These are phyloP conservation scores for Bellardia pandia DNA, from an alignment of 2,888 invertebrate species.

Conservation along the genomic window DNA sequence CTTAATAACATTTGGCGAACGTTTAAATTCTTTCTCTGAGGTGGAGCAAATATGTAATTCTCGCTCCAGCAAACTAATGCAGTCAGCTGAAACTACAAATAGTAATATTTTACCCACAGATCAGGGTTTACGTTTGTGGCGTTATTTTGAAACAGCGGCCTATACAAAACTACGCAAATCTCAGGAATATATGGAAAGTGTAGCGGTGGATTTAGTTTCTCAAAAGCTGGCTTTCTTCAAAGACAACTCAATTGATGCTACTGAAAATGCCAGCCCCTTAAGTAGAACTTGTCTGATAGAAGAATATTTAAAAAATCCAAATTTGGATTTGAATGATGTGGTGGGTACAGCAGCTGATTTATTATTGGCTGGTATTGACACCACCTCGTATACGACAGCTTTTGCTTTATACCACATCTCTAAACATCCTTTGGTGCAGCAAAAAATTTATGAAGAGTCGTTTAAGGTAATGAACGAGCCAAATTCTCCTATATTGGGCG, in stretches of 20 bases:
- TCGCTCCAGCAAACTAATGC: constrained; percentile 88
- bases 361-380: constrained; percentile 93
- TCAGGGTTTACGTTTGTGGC: constrained; percentile 86
- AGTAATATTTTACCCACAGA: constrained; percentile 84
- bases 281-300: constrained; percentile 86
- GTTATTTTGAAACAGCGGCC: constrained; percentile 88
- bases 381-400: constrained; percentile 91
- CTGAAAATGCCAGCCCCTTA: constrained; percentile 57
- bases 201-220: constrained; percentile 88
- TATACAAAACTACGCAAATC: constrained; percentile 88
- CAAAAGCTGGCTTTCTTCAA: constrained; percentile 86
- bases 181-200: constrained; percentile 90
- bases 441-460: constrained; percentile 88
- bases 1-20: constrained; percentile 88
- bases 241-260: constrained; percentile 63
- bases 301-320: constrained; percentile 88
- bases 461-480: constrained; percentile 85
- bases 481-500: constrained; percentile 85
- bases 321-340: constrained; percentile 91
- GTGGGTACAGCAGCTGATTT: constrained; percentile 93
- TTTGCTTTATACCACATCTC: constrained; percentile 93
- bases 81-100: constrained; percentile 90
- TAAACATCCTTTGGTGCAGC: constrained; percentile 88
- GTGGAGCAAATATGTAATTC: constrained; percentile 87
- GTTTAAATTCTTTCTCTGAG: constrained; percentile 88